Conservation (phyloP, 2,113 vertebrate species). For the Hemibagrus wyckioides region DNA sequence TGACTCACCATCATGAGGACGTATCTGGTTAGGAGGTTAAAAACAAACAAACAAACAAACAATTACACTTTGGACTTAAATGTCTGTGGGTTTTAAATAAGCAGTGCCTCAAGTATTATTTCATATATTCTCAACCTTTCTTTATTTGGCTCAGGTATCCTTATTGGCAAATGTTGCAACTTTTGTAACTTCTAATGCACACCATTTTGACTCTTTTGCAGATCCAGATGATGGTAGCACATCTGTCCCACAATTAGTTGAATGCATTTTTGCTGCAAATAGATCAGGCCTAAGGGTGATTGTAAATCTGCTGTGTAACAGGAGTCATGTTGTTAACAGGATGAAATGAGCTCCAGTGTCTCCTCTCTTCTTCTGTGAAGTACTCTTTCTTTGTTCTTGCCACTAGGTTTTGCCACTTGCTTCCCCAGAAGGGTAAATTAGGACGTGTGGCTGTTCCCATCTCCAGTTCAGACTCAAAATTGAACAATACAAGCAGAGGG, state of each 20-base stretch:
- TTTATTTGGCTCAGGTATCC: slow-evolving; percentile 70
- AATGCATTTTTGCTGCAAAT: neutral
- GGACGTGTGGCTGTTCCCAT: slow-evolving; percentile 79
- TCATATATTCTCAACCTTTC: neutral
- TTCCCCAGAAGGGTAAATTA: slow-evolving; percentile 77
- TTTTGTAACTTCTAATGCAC: slow-evolving; percentile 56
- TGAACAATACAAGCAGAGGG: slow-evolving; percentile 14
- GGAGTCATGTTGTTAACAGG: slow-evolving; percentile 22
- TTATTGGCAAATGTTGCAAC: too few species aligned
- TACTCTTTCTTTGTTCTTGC: slow-evolving; percentile 61
- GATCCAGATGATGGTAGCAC: slow-evolving; percentile 24
- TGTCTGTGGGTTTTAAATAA: neutral
- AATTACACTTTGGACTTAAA: neutral
- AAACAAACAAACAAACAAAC: neutral
- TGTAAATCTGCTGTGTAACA: slow-evolving; percentile 2
- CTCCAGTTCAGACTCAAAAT: slow-evolving; percentile 70
- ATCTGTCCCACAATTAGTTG: neutral
- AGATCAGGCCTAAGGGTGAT: neutral
- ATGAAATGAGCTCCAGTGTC: slow-evolving; percentile 48
- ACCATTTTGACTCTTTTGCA: slow-evolving; percentile 19
- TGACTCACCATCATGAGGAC: neutral
- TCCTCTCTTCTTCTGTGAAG: slow-evolving; percentile 17
- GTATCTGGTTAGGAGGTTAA: neutral
- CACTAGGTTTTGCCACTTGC: slow-evolving; percentile 60
- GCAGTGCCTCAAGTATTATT: neutral